phyloP scores from a whole-genome alignment of 92 coral and sea anemone genomes.

The Bergia sp. region DNA sequence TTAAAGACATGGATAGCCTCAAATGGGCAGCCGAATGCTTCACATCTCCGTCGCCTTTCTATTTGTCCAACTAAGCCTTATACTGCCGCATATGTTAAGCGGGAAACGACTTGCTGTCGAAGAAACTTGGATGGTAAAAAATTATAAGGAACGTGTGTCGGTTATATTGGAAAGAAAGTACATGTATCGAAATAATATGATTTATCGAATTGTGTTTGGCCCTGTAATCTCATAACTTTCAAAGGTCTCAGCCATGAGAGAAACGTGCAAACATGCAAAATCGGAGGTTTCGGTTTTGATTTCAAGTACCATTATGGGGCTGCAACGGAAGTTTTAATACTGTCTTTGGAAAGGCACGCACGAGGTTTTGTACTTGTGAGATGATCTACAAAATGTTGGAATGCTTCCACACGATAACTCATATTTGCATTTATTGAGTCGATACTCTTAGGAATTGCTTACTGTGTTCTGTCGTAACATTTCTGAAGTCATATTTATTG shows the following conservation, averaged over 20 bases:
- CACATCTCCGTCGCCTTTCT: background rate
- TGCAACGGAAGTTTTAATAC: conserved; percentile 15
- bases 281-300: background rate
- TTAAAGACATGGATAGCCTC: background rate
- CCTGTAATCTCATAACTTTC: background rate
- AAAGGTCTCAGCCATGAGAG: background rate
- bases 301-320: conserved; percentile 6
- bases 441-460: no score
- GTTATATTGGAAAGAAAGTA: background rate
- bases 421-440: no score
- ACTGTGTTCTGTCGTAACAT: background rate
- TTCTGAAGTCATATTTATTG: background rate
- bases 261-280: conserved; percentile 34
- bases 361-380: background rate
- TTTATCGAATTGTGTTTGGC: background rate
- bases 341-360: background rate
- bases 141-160: background rate
- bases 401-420: background rate
- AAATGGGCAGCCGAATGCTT: background rate
- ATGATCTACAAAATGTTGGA: background rate
- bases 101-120: background rate
- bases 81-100: background rate
- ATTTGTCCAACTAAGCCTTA: background rate
- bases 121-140: background rate
- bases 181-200: background rate